Evolutionary conservation across 2,888 invertebrate species (phyloP).

Genomic region (Drosophila demipolita): DNA sequence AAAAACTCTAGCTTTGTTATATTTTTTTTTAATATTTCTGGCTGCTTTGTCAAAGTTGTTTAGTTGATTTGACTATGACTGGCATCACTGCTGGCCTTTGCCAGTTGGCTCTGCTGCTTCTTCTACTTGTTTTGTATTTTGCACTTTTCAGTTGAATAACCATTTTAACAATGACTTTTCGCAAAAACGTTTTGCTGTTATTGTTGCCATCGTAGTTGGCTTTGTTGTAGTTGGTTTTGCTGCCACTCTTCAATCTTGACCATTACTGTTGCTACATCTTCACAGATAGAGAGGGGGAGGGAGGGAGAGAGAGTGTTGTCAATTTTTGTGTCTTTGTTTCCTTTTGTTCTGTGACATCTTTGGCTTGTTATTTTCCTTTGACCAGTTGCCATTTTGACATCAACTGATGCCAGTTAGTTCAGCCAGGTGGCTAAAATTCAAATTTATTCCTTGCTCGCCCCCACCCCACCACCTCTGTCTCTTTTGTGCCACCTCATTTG

Average conservation of each 20-base stretch:
- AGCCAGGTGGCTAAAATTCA: slow-evolving; percentile 64
- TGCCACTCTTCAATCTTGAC: slow-evolving; percentile 24
- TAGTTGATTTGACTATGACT: neutral
- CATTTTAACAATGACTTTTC: slow-evolving; percentile 58
- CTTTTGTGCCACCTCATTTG: slow-evolving; percentile 22
- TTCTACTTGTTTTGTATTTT: slow-evolving; percentile 51
- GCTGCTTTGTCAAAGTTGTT: neutral
- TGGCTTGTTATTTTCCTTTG: slow-evolving; percentile 77
- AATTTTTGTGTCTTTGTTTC: slow-evolving; percentile 37
- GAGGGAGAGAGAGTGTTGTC: slow-evolving; percentile 11
- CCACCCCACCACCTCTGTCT: neutral
- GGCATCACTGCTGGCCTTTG: slow-evolving; percentile 8
- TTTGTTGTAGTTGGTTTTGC: slow-evolving; percentile 24
- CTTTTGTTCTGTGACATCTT: slow-evolving; percentile 53
- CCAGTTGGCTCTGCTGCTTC: slow-evolving; percentile 1
- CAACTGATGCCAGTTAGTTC: slow-evolving; percentile 23
- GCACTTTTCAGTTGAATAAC: slow-evolving; percentile 57
- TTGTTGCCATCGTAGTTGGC: slow-evolving; percentile 13
- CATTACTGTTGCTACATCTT: slow-evolving; percentile 18
- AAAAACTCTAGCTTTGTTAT: neutral
- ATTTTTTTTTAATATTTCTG: neutral
- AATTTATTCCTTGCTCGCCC: slow-evolving; percentile 50
- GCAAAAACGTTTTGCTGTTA: slow-evolving; percentile 18
- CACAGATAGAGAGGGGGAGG: neutral
- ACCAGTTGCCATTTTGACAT: slow-evolving; percentile 18